Percentiles rank a stretch among this genome's conserved stretches.
Conservation (phyloP, 2,113 vertebrate species). For the Aegotheles bennettii region DNA sequence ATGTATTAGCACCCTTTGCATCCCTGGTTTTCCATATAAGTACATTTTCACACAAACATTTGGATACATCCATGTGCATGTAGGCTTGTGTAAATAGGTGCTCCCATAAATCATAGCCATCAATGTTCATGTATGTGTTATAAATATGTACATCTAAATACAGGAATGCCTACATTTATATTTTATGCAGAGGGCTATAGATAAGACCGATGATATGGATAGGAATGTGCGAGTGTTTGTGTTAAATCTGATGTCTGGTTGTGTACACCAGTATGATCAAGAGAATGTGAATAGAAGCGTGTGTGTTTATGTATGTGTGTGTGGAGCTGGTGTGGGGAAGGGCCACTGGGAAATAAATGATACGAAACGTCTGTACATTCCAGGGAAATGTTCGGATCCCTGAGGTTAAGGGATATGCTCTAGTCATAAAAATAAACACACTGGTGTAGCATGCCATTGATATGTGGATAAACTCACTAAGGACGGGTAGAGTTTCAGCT, state of each 20-base stretch:
- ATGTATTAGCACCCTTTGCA: not conserved
- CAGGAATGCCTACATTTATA: fast-evolving
- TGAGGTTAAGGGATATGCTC: conserved; percentile 58
- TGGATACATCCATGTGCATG: not conserved
- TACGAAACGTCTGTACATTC: conserved; percentile 57
- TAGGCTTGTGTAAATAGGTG: not conserved
- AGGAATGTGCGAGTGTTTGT: not conserved
- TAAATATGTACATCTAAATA: fast-evolving
- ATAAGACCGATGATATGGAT: not conserved
- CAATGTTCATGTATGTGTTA: not conserved
- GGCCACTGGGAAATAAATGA: conserved; percentile 42
- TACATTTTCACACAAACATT: not conserved
- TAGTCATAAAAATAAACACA: conserved; percentile 64
- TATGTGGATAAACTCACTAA: conserved; percentile 51
- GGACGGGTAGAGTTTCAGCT: conserved; percentile 67
- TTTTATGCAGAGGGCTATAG: not conserved
- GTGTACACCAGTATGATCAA: not conserved
- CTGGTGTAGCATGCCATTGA: conserved; percentile 19
- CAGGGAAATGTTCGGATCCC: conserved; percentile 51
- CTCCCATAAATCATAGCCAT: not conserved
- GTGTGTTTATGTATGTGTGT: conserved; percentile 23
- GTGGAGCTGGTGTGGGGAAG: not conserved
- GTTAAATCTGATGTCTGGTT: not conserved
- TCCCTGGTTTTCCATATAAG: not conserved
- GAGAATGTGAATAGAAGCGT: not conserved